phyloP scores from a whole-genome alignment of 2,113 vertebrate genomes.

The Phyllostomus hastatus region DNA sequence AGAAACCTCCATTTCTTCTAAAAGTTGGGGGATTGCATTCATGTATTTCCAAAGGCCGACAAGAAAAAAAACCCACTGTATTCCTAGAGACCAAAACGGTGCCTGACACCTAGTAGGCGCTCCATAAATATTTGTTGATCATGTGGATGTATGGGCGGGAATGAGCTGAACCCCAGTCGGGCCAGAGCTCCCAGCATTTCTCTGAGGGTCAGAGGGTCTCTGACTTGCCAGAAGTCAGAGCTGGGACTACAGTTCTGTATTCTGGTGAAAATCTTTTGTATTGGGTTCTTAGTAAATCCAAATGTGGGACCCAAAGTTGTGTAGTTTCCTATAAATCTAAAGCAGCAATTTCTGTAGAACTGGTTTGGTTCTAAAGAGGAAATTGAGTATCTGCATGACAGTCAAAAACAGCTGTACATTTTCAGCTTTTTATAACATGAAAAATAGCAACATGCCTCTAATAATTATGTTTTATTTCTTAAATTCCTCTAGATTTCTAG shows the following conservation, averaged over 20 bases:
- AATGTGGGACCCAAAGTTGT: background rate
- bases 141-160: background rate
- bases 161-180: background rate
- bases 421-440: conserved; percentile 28
- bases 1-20: background rate
- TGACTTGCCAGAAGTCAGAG: background rate
- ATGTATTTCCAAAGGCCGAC: background rate
- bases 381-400: background rate
- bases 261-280: background rate
- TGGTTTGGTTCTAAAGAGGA: background rate
- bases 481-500: background rate
- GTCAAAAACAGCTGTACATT: background rate
- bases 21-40: background rate
- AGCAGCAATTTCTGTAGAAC: background rate
- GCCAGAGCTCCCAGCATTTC: background rate
- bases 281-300: conserved; percentile 25
- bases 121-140: background rate
- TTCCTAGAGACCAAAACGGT: background rate
- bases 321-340: background rate
- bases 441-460: background rate
- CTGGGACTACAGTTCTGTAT: background rate
- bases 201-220: background rate
- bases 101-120: background rate
- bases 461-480: background rate
- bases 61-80: background rate